Conservation (phyloP, 2,797 vertebrate species). For the Cephalopachus bancanus region DNA sequence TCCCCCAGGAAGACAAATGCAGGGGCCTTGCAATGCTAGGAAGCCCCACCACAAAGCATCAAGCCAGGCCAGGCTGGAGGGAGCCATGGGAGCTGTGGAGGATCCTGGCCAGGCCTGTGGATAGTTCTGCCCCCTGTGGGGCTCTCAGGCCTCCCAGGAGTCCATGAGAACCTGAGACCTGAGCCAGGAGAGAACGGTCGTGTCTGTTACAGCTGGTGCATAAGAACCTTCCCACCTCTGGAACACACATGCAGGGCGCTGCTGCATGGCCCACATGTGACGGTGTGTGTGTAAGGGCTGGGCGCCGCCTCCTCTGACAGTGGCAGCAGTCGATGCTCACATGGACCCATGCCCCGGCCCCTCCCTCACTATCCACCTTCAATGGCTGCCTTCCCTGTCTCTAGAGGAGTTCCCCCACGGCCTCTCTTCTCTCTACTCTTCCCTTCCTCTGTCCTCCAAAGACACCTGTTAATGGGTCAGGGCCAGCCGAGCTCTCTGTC, state of each 20-base stretch:
- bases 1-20: fast-evolving
- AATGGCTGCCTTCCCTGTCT: no score
- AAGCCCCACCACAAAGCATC: background rate
- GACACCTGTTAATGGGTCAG: no score
- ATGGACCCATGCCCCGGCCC: no score
- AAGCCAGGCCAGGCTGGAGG: background rate
- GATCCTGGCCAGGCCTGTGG: fast-evolving
- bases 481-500: no score
- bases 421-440: no score
- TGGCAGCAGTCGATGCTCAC: no score
- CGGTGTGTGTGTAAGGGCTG: fast-evolving
- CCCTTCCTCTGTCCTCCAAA: no score
- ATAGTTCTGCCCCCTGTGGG: fast-evolving
- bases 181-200: fast-evolving
- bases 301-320: background rate
- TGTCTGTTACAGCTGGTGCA: background rate
- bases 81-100: fast-evolving
- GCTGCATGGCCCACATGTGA: no score
- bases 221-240: background rate
- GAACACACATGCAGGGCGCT: fast-evolving
- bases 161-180: background rate
- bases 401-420: no score
- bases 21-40: fast-evolving
- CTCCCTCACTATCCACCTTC: no score
- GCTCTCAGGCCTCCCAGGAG: background rate